Evolutionary conservation across 1,140 invertebrate genomes (phyloP), one percentile per base, ranked within the genome.

Genomic region (Ridgeia piscesae): DNA sequence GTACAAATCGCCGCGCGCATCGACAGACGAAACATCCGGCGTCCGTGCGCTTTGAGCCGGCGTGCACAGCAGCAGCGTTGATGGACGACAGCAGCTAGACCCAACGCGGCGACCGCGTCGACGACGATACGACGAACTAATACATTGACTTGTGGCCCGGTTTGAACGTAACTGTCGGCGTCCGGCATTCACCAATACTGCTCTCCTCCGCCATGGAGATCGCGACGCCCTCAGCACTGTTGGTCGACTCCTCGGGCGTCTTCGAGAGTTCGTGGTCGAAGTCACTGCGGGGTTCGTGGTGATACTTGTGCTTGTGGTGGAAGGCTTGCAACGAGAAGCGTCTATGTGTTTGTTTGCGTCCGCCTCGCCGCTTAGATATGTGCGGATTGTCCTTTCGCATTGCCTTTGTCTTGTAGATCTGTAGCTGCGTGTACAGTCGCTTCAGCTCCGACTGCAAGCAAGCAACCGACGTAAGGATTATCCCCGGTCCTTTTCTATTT

Each of bases 311-410:
- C 91, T 96, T 95, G 93, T 96, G 95, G 93, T 96, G 96, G 93
- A 96, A 96, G 89, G 96, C 94, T 97, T 99, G 98, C 94, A 98
- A 96, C 92, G 98, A 95, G 96, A 98, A 98, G 93, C 98, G 97
- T 94, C 98, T 97, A 96, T 99, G 98, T 31, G 98, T 98, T 93
- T 98, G 97, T 96, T 99, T 99, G 92, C 98, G 96, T n/a, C 98
- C 98, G 9, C 98, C 98, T 92, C 98, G 97, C 92, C 98, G 96
- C 96, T 99, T 99, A 92, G 98, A 98, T 95, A 99, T 99, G 96
- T 99, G 98, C 34, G 98, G 98, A 96, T 99, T 99, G 96, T 99
- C 98, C 94, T 98, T 97, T 91, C 98, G 97, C 95, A 99, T 97
- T 31, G 98, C 98, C 96, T 99, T 98, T 95, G 98, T 98, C 94